phyloP scores from a whole-genome alignment of 2,797 vertebrate species.

The Cynopterus sphinx region DNA sequence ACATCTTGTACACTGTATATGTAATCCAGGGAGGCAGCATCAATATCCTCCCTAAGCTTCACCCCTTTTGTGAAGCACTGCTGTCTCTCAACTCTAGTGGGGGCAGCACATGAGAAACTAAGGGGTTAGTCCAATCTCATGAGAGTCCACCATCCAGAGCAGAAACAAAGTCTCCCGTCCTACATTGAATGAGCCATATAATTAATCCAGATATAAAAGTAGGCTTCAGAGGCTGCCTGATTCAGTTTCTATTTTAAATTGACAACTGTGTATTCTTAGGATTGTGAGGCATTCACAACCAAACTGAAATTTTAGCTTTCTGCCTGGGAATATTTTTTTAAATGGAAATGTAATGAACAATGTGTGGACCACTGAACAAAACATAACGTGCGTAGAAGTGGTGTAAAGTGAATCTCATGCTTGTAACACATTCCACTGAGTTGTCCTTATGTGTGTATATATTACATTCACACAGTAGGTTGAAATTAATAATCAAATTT shows the following conservation, averaged over 20 bases:
- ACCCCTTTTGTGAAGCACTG: neutral
- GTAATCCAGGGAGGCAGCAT: neutral
- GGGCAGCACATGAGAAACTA: neutral
- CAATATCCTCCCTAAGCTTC: neutral
- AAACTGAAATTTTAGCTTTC: conserved; percentile 42
- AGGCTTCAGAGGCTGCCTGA: neutral
- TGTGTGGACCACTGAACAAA: conserved; percentile 11
- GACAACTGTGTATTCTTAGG: neutral
- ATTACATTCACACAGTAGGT: conserved; percentile 51
- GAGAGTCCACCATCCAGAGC: neutral
- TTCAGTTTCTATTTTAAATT: neutral
- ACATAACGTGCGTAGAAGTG: conserved; percentile 38
- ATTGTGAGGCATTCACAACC: neutral
- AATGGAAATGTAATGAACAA: conserved; percentile 50
- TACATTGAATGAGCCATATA: neutral
- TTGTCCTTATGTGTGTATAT: neutral
- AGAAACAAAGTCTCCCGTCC: neutral
- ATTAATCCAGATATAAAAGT: conserved; percentile 54
- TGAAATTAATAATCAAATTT: conserved; percentile 75
- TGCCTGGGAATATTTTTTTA: neutral
- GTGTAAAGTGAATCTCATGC: conserved; percentile 28
- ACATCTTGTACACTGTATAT: neutral
- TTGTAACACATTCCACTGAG: conserved; percentile 56
- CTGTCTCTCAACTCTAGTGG: neutral
- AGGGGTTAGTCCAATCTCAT: neutral